A percentile compares a stretch with the other conserved stretches of the same genome.
phyloP scores from a whole-genome alignment of 2,797 vertebrate species.

The Hydrophis major region DNA sequence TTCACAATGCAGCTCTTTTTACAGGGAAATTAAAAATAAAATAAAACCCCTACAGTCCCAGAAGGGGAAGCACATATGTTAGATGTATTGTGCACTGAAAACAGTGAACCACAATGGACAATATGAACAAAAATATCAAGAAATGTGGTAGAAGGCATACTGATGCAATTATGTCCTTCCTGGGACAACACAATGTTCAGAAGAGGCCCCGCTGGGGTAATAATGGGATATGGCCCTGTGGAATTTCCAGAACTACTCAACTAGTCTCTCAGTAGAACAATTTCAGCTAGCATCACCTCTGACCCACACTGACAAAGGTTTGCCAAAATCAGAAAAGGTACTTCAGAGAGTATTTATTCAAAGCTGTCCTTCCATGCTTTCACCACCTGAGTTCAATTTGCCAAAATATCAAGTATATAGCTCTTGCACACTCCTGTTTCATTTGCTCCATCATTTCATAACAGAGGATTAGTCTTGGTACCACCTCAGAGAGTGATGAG shows the following conservation, averaged over 20 bases:
- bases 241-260: neutral
- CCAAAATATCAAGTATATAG: conserved; percentile 45
- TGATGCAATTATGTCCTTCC: neutral
- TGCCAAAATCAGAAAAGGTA: conserved; percentile 35
- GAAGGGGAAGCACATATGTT: neutral
- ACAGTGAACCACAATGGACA: neutral
- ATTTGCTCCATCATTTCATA: conserved; percentile 66
- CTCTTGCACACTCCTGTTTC: conserved; percentile 54
- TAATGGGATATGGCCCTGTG: neutral
- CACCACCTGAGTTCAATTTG: conserved; percentile 18
- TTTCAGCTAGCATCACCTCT: conserved; percentile 1
- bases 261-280: conserved; percentile 11
- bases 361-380: conserved; percentile 35
- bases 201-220: conserved; percentile 2
- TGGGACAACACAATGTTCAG: neutral
- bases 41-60: neutral
- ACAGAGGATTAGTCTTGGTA: conserved; percentile 67
- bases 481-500: conserved; percentile 64
- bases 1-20: neutral
- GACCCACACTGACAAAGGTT: conserved; percentile 25
- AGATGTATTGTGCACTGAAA: neutral
- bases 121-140: neutral
- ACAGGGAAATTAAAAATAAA: neutral
- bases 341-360: conserved; percentile 1
- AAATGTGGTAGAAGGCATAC: neutral